phyloP scores from a whole-genome alignment of 2,113 vertebrate species.

The Platichthys flesus region DNA sequence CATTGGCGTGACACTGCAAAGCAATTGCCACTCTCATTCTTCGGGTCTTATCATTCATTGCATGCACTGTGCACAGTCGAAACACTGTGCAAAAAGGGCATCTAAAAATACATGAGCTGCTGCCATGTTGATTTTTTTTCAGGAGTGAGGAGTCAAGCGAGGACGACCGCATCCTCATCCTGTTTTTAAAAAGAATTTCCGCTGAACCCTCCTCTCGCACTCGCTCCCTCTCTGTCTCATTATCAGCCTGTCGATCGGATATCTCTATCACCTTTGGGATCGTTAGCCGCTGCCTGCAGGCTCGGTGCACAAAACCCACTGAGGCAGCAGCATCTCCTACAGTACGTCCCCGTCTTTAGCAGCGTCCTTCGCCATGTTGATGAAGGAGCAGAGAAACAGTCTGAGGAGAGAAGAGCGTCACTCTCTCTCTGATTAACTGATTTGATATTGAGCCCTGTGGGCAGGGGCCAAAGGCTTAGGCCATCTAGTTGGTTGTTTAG shows the following conservation, averaged over 20 bases:
- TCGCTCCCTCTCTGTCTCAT: slow-evolving; percentile 66
- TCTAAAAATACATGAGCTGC: slow-evolving; percentile 71
- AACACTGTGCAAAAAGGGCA: slow-evolving; percentile 62
- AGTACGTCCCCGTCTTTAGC: slow-evolving; percentile 13
- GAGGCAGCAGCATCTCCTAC: slow-evolving; percentile 16
- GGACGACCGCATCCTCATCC: slow-evolving; percentile 59
- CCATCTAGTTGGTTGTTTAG: no score
- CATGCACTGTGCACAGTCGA: slow-evolving; percentile 29
- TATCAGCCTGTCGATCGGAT: slow-evolving; percentile 69
- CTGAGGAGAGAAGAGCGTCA: slow-evolving; percentile 14
- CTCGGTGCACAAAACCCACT: slow-evolving; percentile 23
- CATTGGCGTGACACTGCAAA: slow-evolving; percentile 21
- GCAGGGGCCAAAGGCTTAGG: no score
- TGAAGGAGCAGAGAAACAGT: slow-evolving; percentile 20
- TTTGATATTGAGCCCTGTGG: slow-evolving; percentile 13
- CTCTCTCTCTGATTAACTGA: slow-evolving; percentile 1
- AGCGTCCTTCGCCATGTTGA: slow-evolving; percentile 18
- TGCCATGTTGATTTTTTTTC: slow-evolving; percentile 68
- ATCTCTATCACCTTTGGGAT: slow-evolving; percentile 70
- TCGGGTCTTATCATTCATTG: slow-evolving; percentile 40
- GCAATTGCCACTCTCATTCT: slow-evolving; percentile 33
- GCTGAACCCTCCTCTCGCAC: slow-evolving; percentile 57
- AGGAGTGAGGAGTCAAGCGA: slow-evolving; percentile 65
- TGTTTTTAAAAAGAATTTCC: slow-evolving; percentile 61
- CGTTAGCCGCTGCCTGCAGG: slow-evolving; percentile 57